Base-by-base conservation (phyloP, 2,113 vertebrate genomes). In the Catharus fuscescens region DNA sequence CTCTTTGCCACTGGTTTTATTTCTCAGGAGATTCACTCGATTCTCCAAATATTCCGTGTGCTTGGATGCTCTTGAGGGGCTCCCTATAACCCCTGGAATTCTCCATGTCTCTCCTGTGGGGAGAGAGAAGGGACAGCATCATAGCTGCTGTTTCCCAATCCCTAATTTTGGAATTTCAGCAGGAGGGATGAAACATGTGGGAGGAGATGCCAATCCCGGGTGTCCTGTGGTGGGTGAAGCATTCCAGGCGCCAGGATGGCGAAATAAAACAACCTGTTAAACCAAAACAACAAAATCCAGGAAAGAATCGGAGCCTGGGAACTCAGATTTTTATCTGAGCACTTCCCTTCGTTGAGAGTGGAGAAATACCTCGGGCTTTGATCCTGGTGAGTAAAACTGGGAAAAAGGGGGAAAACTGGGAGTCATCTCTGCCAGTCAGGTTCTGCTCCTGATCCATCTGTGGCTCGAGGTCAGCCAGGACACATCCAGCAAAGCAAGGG, bases 171-270 rank as follows among this genome's bases (percentile, higher is more conserved):
- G 16, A 11, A 38, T 77, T 92, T 34, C 84, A 54, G 2, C 34
- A 21, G 50, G 21, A 91, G 29, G 26, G 25, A 18, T 79, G 65
- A 67, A 67, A 54, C 0, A 0, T 10, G 18, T 9, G 3, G 36
- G 80, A 84, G 36, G 38, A 64, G 18, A 36, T 1, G 4, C 52
- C 31, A 56, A 24, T 78, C 83, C 20, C 0, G 0, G 15, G 19
- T n/a, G 24, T 47, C 32, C 48, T 0, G 1, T 3, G 16, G 7
- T 82, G 88, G 15, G 14, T 31, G 67, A 67, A 48, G 36, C 0
- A 4, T 50, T 86, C 28, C 72, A 69, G 54, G 21, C 0, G 0
- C 44, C 0, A 0, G 23, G 32, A 20, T 84, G 59, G 48, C 0
- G 47, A 53, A 62, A 73, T 66, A 42, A 53, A 69, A 5, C 32